These are phyloP conservation scores for Ecdyonurus torrentis DNA, from an alignment of 2,888 invertebrate genomes.

Conservation along the genomic window DNA sequence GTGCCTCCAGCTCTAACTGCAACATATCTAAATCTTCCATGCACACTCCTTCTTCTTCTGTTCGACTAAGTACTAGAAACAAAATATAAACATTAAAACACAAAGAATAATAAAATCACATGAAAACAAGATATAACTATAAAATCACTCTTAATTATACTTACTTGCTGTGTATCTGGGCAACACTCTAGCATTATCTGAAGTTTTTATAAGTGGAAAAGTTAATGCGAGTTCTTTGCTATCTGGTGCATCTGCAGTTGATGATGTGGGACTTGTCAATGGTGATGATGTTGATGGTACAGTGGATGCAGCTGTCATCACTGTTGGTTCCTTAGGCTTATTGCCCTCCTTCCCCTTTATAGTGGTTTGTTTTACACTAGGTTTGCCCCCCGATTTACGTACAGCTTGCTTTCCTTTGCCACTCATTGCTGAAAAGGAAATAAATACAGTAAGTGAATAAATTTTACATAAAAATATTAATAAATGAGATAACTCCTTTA, in stretches of 20 bases:
- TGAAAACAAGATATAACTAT: background rate
- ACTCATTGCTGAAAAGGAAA: no score
- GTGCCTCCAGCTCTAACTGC: constrained; percentile 71
- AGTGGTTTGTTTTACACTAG: background rate
- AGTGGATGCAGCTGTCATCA: background rate
- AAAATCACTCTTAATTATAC: constrained; percentile 2
- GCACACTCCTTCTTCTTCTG: constrained; percentile 56
- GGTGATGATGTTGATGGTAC: background rate
- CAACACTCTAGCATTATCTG: constrained; percentile 46
- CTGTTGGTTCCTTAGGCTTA: background rate
- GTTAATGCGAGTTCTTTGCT: constrained; percentile 11
- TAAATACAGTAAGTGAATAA: no score
- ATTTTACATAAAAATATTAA: no score
- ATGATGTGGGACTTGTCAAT: background rate
- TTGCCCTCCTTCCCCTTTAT: no score
- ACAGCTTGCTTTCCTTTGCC: background rate
- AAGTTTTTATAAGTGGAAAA: constrained; percentile 47
- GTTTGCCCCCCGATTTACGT: background rate
- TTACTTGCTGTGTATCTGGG: constrained; percentile 37
- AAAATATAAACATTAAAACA: background rate
- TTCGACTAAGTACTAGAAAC: constrained; percentile 37
- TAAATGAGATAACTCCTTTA: no score
- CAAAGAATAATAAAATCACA: no score
- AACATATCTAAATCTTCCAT: constrained; percentile 79
- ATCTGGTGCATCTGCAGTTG: background rate